These are phyloP conservation scores for Melanostoma mellinum DNA, from an alignment of 2,888 invertebrate genomes.

Conservation along the genomic window DNA sequence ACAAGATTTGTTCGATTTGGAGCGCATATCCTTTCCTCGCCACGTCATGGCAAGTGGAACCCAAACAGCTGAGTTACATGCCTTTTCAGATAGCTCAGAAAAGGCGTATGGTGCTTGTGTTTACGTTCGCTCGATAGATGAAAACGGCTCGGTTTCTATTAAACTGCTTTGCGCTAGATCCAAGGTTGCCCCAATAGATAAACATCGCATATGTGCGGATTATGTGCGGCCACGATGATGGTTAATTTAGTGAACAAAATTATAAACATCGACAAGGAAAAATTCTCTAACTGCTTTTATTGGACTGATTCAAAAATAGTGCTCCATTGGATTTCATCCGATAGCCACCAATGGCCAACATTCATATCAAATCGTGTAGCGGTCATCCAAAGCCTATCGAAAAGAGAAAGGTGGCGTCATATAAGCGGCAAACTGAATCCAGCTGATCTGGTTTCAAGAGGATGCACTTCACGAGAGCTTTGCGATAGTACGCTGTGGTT, in stretches of 20 bases:
- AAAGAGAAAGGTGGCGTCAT: conserved; percentile 7
- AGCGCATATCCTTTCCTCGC: conserved; percentile 2
- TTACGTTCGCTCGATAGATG: neutral
- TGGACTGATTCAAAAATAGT: conserved; percentile 29
- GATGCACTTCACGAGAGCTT: neutral
- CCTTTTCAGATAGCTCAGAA: conserved; percentile 4
- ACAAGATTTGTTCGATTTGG: neutral
- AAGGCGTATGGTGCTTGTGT: neutral
- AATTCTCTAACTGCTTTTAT: neutral
- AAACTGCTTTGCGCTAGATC: conserved; percentile 35
- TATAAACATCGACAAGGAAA: neutral
- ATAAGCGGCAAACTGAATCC: neutral
- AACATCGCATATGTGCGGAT: conserved; percentile 13
- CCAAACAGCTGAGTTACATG: conserved; percentile 6
- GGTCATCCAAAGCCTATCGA: conserved; percentile 8
- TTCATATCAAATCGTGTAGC: conserved; percentile 7
- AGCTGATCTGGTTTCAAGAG: neutral
- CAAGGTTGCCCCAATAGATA: conserved; percentile 32
- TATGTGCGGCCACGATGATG: conserved; percentile 19
- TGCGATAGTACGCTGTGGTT: neutral
- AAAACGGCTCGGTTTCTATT: neutral
- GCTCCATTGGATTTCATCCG: conserved; percentile 12
- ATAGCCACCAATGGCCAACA: neutral
- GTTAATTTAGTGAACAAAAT: conserved; percentile 5
- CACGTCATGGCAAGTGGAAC: neutral